A percentile compares a stretch with the other conserved stretches of the same genome.
These are phyloP conservation scores for Esperia sulphurella DNA, from an alignment of 2,888 invertebrate genomes.

Conservation along the genomic window DNA sequence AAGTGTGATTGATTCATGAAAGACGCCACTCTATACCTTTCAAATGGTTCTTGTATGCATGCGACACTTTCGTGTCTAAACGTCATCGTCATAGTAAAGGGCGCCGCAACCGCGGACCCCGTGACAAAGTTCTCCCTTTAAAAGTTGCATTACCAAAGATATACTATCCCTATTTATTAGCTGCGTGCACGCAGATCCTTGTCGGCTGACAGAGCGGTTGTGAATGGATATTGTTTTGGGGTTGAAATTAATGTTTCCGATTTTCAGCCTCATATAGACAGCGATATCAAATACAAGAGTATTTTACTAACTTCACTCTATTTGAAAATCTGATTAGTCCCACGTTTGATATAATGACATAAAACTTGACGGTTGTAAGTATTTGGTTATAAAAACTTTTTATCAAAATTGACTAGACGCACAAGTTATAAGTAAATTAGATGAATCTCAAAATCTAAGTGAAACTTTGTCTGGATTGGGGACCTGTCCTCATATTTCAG, in stretches of 20 bases:
- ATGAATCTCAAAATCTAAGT: slow-evolving; percentile 16
- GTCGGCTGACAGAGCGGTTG: background rate
- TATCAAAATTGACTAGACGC: too few relatives aligned
- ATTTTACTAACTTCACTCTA: too few relatives aligned
- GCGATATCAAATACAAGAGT: background rate
- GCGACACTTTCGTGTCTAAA: slow-evolving; percentile 50
- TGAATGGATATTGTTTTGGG: background rate
- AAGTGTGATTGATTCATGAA: too few relatives aligned
- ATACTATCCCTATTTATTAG: slow-evolving; percentile 49
- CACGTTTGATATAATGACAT: too few relatives aligned
- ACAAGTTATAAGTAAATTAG: slow-evolving; percentile 10
- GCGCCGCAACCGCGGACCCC: slow-evolving; percentile 25
- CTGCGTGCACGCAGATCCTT: slow-evolving; percentile 36
- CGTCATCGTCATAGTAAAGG: slow-evolving; percentile 38
- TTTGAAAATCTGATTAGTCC: too few relatives aligned
- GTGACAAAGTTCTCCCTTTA: slow-evolving; percentile 43
- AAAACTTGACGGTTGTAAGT: too few relatives aligned
- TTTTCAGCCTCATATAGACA: background rate
- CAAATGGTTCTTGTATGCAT: slow-evolving; percentile 18
- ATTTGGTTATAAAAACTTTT: too few relatives aligned
- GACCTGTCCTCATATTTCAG: slow-evolving; percentile 47
- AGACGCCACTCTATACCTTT: too few relatives aligned
- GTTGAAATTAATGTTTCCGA: background rate
- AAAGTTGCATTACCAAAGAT: slow-evolving; percentile 40
- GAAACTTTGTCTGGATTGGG: slow-evolving; percentile 26